phyloP scores from a whole-genome alignment of 2,797 vertebrate genomes.

The Lemur catta region DNA sequence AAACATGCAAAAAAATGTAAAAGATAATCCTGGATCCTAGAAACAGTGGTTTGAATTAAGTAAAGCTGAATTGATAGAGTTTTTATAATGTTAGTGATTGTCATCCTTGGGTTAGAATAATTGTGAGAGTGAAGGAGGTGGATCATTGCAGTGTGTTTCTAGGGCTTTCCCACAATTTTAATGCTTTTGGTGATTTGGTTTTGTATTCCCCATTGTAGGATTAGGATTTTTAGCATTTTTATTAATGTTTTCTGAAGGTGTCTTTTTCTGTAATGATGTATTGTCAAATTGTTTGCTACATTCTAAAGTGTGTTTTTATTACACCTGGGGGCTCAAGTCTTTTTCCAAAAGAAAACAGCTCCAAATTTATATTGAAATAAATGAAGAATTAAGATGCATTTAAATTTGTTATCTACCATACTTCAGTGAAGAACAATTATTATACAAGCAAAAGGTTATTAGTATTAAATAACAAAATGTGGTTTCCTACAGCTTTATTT shows the following conservation, averaged over 20 bases:
- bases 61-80: not conserved
- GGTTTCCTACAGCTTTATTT: not conserved
- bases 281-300: not conserved
- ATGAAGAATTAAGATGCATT: not conserved
- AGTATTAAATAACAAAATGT: not conserved
- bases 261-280: not conserved
- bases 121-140: not conserved
- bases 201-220: not conserved
- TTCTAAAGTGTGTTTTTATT: slow-evolving; percentile 16
- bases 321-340: not conserved
- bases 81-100: not conserved
- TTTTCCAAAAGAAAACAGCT: not conserved
- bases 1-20: not conserved
- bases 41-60: not conserved
- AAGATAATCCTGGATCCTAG: not conserved
- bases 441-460: not conserved
- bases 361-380: slow-evolving; percentile 19
- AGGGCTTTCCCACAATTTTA: not conserved
- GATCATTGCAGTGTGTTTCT: not conserved
- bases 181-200: not conserved
- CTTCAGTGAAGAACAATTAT: slow-evolving; percentile 3
- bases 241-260: not conserved
- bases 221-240: slow-evolving; percentile 14
- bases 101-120: not conserved
- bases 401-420: not conserved